phyloP scores from a whole-genome alignment of 2,888 invertebrate species.

The Caenorhabditis wallacei region DNA sequence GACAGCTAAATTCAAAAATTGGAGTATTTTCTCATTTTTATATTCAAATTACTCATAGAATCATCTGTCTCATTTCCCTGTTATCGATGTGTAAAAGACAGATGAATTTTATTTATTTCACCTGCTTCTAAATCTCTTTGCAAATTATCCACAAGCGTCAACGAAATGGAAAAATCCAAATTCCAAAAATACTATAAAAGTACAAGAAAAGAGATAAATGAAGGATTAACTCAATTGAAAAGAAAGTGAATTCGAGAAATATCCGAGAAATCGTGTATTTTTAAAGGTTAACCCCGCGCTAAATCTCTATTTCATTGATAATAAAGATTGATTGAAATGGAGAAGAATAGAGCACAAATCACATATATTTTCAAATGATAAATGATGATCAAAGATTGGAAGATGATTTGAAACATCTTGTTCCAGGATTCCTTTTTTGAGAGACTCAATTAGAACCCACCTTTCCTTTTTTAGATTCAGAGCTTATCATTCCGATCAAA shows the following conservation, averaged over 20 bases:
- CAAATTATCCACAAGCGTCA: not conserved
- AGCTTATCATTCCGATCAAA: too few species aligned
- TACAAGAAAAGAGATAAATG: not conserved
- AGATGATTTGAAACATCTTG: too few species aligned
- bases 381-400: too few species aligned
- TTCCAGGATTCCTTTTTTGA: too few species aligned
- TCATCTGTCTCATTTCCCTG: not conserved
- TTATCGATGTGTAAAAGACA: not conserved
- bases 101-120: not conserved
- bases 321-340: not conserved
- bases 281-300: not conserved
- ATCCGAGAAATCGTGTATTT: slow-evolving; percentile 5
- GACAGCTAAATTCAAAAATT: not conserved
- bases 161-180: not conserved
- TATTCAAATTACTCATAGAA: slow-evolving; percentile 2
- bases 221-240: not conserved
- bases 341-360: not conserved
- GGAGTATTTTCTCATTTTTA: not conserved
- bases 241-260: not conserved
- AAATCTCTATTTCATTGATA: not conserved
- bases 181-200: not conserved
- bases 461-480: too few species aligned
- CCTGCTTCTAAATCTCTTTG: not conserved
- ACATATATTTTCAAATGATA: not conserved
- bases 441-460: too few species aligned